These are phyloP conservation scores for Pipistrellus pipistrellus DNA, from an alignment of 2,797 vertebrate genomes.

Conservation along the genomic window DNA sequence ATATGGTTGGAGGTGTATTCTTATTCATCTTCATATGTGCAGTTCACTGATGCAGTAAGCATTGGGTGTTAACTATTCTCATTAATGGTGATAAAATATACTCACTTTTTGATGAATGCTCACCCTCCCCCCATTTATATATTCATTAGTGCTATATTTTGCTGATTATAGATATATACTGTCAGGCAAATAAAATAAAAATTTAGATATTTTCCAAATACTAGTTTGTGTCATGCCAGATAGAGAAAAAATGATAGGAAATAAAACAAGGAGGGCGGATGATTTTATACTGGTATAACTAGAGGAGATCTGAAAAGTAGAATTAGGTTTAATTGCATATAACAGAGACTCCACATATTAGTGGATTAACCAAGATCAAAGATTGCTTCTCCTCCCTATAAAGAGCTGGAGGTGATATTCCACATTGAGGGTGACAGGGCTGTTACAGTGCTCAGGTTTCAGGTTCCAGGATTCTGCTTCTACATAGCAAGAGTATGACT, in stretches of 20 bases:
- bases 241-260: constrained; percentile 1
- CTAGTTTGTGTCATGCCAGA: background rate
- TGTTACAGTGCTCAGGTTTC: background rate
- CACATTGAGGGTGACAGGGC: background rate
- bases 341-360: background rate
- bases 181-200: constrained; percentile 11
- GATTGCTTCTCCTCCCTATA: background rate
- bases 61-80: background rate
- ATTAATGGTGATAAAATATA: background rate
- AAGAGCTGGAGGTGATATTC: background rate
- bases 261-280: background rate
- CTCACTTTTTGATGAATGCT: background rate
- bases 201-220: constrained; percentile 10
- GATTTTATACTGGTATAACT: background rate
- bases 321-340: background rate
- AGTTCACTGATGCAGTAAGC: constrained; percentile 33
- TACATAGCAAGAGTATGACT: background rate
- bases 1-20: constrained; percentile 20
- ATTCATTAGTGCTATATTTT: background rate
- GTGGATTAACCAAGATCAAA: background rate
- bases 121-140: background rate
- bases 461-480: background rate
- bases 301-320: background rate
- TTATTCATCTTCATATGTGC: constrained; percentile 55
- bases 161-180: background rate